A percentile compares a stretch with the other conserved stretches of the same genome.
Evolutionary conservation across 1,140 invertebrate genomes (phyloP).

Genomic region (Drosophila punjabiensis): DNA sequence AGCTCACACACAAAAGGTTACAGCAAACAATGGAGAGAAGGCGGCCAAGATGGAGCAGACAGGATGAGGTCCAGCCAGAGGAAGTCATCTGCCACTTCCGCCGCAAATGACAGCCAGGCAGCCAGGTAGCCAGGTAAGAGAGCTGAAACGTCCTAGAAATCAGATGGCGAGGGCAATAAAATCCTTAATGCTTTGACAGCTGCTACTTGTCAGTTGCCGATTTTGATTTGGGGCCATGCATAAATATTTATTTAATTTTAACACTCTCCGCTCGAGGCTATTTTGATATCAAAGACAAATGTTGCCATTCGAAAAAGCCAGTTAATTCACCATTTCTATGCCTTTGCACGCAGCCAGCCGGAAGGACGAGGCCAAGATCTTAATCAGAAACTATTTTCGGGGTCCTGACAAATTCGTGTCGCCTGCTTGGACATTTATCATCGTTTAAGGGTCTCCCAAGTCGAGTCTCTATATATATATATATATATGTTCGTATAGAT

Average conservation of each 20-base stretch:
- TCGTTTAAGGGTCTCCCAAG: conserved; percentile 20
- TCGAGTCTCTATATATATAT: background rate
- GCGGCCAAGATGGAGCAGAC: conserved; percentile 29
- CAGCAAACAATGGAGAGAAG: conserved; percentile 31
- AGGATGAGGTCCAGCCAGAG: conserved; percentile 46
- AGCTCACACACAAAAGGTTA: conserved; percentile 44
- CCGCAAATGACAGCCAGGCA: conserved; percentile 35
- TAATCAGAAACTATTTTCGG: conserved; percentile 46
- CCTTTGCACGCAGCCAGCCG: conserved; percentile 53
- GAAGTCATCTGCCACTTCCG: conserved; percentile 50
- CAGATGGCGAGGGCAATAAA: conserved; percentile 27
- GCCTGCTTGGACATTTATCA: conserved; percentile 70
- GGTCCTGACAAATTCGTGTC: conserved; percentile 61
- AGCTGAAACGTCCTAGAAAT: conserved; percentile 5
- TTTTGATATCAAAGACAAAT: conserved; percentile 67
- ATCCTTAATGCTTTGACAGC: conserved; percentile 56
- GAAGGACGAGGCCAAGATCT: conserved; percentile 35
- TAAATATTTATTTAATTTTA: conserved; percentile 78
- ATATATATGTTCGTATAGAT: background rate
- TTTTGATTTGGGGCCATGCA: conserved; percentile 72
- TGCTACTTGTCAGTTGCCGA: conserved; percentile 54
- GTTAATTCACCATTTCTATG: conserved; percentile 66
- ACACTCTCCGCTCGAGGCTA: conserved; percentile 29
- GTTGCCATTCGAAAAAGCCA: conserved; percentile 42
- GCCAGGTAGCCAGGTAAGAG: conserved; percentile 28